Conservation (phyloP, 2,888 invertebrate species). For the Oithona nana region DNA sequence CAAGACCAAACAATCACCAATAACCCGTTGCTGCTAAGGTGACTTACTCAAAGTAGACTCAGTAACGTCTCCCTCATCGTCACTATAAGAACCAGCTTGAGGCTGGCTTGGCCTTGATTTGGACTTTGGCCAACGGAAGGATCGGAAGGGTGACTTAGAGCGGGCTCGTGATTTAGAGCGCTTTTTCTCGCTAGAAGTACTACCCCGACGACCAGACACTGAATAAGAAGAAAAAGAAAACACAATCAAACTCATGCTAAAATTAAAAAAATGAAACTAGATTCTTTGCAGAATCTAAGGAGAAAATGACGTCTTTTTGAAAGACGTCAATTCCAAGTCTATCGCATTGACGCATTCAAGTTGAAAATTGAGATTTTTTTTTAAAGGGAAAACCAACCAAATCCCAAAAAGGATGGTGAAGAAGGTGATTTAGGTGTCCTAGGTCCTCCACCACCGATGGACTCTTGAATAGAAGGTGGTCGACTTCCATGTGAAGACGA, state of each 20-base stretch:
- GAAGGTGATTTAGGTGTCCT: not conserved
- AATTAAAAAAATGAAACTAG: no score
- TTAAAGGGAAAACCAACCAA: not conserved
- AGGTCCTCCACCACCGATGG: no score
- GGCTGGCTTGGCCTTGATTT: constrained; percentile 22
- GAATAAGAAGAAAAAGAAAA: not conserved
- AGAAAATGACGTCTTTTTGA: no score
- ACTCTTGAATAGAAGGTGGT: no score
- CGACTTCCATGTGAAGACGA: no score
- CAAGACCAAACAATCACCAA: no score
- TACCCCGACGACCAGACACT: constrained; percentile 14
- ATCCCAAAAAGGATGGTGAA: not conserved
- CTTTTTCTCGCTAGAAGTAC: constrained; percentile 12
- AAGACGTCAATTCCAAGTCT: no score
- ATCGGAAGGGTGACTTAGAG: constrained; percentile 82
- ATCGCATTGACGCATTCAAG: no score
- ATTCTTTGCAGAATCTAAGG: no score
- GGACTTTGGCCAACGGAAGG: constrained; percentile 68
- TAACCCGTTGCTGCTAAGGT: no score
- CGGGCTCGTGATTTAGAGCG: constrained; percentile 56
- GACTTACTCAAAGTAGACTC: not conserved
- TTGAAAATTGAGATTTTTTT: no score
- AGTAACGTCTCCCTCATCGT: constrained; percentile 15
- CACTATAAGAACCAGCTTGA: constrained; percentile 7
- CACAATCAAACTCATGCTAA: not conserved